Conservation (phyloP, 30 jellyfish, hydroid and myxozoan species). For the Catostylus mosaicus region DNA sequence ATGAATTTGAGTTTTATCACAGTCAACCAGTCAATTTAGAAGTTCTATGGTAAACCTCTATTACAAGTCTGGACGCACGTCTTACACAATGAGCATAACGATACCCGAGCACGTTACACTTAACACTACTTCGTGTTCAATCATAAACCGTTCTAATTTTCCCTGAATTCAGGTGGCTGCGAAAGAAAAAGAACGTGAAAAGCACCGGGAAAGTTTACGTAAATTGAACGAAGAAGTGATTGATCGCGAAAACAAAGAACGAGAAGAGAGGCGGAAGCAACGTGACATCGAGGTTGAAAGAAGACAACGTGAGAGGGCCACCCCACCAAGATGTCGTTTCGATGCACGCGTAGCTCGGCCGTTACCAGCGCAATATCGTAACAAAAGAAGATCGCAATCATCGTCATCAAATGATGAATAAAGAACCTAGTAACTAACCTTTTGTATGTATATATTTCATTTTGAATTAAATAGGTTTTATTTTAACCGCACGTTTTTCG, state of each 20-base stretch:
- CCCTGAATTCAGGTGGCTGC: slow-evolving; percentile 32
- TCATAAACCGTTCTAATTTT: background rate
- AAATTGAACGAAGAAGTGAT: slow-evolving; percentile 25
- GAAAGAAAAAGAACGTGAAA: slow-evolving; percentile 40
- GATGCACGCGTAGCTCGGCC: slow-evolving; percentile 41
- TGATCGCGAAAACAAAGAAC: slow-evolving; percentile 29
- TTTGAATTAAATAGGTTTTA: too few species aligned
- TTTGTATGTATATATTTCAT: background rate
- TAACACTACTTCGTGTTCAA: background rate
- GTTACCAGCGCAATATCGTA: slow-evolving; percentile 61
- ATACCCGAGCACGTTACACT: background rate
- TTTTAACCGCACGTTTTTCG: too few species aligned
- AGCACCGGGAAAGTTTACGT: slow-evolving; percentile 4
- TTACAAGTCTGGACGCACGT: background rate
- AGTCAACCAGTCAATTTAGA: background rate
- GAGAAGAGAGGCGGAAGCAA: slow-evolving; percentile 42
- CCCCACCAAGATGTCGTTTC: slow-evolving; percentile 13
- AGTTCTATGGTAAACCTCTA: background rate
- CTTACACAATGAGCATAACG: too few species aligned
- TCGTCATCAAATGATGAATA: slow-evolving; percentile 12
- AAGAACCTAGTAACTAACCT: background rate
- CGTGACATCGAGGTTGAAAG: slow-evolving; percentile 30
- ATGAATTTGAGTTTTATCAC: background rate
- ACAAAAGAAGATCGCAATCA: slow-evolving; percentile 16
- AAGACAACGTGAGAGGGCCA: slow-evolving; percentile 26